Evolutionary conservation across 2,113 vertebrate genomes (phyloP), one percentile per base, ranked within the genome.

Genomic region (Synodontis membranacea): DNA sequence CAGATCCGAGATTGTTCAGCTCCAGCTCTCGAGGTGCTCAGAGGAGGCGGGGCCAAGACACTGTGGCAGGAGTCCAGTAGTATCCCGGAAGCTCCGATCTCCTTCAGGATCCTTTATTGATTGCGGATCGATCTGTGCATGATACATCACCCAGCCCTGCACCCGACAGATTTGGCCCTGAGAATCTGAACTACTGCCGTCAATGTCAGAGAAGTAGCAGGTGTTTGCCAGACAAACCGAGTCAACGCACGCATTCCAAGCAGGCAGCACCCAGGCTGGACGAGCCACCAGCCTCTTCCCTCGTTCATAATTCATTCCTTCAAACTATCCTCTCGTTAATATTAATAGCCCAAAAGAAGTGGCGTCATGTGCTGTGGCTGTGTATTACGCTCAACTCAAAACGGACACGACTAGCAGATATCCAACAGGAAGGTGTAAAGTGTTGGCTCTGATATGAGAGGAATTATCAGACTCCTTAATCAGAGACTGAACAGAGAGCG

Each of bases 281-380:
- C 15, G 7, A 46, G 83, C 54, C 75, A 44, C 39, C 19, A 2
- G 37, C 85, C 72, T 86, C 70, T 21, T 28, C 8, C 5, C 81
- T 82, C n/a, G 5, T 89, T 86, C n/a, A 89, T 84, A 80, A 89
- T 88, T 86, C 62, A 88, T 74, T 58, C 42, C 74, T 85, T 50
- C 44, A 85, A 88, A 87, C 76, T 23, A 39, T 80, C 62, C 17
- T 37, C 56, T 84, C 79, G 56, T 88, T 76, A 89, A 89, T 88
- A 90, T 88, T 88, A 58, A 88, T 85, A 50, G 76, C 42, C 62
- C 84, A 62, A 86, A 89, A 72, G 31, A 83, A 85, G 60, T 48
- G 72, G 62, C 37, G 34, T 84, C 50, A 85, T 68, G 78, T 72
- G 52, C n/a, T 48, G 46, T 70, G 83, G 64, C 86, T 83, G 39